Evolutionary conservation across 37 sponge, comb jelly and placozoan genomes (phyloP), one percentile per base, ranked within the genome.

Genomic region (Halichondria panicea): DNA sequence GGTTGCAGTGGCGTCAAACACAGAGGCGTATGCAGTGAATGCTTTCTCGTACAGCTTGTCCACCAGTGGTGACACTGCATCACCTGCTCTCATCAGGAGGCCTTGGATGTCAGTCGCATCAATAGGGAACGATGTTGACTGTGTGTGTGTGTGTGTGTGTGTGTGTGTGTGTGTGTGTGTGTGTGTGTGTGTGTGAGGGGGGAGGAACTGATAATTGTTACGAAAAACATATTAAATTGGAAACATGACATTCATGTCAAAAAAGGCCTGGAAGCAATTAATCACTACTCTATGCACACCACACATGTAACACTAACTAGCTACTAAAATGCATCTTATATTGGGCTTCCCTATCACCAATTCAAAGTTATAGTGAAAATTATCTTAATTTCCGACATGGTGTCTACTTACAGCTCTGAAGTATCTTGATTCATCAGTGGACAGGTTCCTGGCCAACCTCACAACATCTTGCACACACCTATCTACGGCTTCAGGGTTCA

Each of bases 41-140:
- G 91, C 91, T 62, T 90, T 90, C 68, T 81, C 72, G 32, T 81
- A 90, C 42, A 90, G 67, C 58, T 65, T 69, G 54, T 90, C 86
- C 58, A 90, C 18, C 25, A 90, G 76, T 1, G 86, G 81, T 12
- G 52, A 2, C 21, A 90, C 60, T 1, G 77, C 86, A n/a, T 80
- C 82, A 0, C 36, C 45, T 25, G 91, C 91, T 76, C 91, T 41
- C n/a, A 24, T 30, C 38, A 90, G 30, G n/a, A 84, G 18, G 2
- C 50, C 25, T 57, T 81, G 72, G 3, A 80, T 69, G 54, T 80
- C 81, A 13, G 53, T 28, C 22, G 19, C 43, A 44, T 80, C 57
- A 50, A 90, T 76, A 6, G 80, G 75, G 53, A 68, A 79, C 28
- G 63, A 59, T 8, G 21, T 60, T 3, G 66, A 67, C 87, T 86